These are phyloP conservation scores for Cephus nigrinus DNA, from an alignment of 2,888 invertebrate genomes.

Conservation along the genomic window DNA sequence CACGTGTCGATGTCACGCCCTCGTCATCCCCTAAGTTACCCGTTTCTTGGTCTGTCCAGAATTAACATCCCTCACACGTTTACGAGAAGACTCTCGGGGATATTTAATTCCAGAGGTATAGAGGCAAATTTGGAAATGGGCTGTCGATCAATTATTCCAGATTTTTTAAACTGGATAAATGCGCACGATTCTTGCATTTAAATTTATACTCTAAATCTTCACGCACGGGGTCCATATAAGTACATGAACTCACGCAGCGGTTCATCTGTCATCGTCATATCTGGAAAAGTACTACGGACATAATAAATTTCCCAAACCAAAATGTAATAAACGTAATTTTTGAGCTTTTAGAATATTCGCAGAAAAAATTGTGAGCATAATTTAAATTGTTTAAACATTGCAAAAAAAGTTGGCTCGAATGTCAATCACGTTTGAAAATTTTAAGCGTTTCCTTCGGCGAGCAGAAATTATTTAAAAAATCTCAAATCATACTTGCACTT, in stretches of 20 bases:
- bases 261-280: too few species aligned
- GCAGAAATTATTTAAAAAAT: too few species aligned
- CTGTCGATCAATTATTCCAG: background rate
- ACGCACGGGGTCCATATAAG: background rate
- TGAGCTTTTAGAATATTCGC: too few species aligned
- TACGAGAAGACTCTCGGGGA: background rate
- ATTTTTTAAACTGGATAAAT: background rate
- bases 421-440: too few species aligned
- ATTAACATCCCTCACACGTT: background rate
- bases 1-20: constrained; percentile 2
- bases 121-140: background rate
- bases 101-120: background rate
- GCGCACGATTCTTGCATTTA: background rate
- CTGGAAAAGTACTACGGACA: too few species aligned
- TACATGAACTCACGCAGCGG: background rate
- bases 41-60: background rate
- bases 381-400: too few species aligned
- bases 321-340: too few species aligned
- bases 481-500: background rate
- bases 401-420: background rate
- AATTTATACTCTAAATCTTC: background rate
- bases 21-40: background rate
- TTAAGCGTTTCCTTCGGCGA: too few species aligned
- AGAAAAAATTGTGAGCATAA: too few species aligned
- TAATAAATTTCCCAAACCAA: too few species aligned